Evolutionary conservation across 2,888 invertebrate genomes (phyloP).

Genomic region (Ectemnius continuus): DNA sequence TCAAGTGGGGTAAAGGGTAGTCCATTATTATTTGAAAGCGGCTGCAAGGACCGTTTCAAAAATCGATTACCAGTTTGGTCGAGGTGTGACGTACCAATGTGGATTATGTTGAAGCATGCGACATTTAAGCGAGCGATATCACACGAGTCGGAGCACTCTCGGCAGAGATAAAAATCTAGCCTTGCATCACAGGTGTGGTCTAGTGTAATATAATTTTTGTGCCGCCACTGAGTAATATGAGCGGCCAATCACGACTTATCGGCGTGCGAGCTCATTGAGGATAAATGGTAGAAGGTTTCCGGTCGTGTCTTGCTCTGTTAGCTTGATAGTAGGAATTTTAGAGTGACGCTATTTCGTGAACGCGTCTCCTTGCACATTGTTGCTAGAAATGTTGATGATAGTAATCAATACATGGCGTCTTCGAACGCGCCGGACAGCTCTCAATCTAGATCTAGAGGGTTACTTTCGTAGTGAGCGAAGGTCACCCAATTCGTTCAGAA

Average conservation of each 20-base stretch:
- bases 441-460: background rate
- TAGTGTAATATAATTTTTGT: constrained; percentile 51
- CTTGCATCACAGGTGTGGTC: constrained; percentile 71
- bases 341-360: too few species aligned
- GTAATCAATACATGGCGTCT: too few species aligned
- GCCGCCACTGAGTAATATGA: constrained; percentile 31
- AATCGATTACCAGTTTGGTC: too few species aligned
- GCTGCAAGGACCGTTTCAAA: too few species aligned
- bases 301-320: background rate
- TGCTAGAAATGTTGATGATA: too few species aligned
- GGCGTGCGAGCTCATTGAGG: constrained; percentile 54
- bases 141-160: constrained; percentile 35
- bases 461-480: too few species aligned
- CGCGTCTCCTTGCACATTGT: too few species aligned
- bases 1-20: too few species aligned
- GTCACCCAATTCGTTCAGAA: background rate
- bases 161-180: constrained; percentile 68
- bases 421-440: too few species aligned
- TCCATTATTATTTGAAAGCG: too few species aligned
- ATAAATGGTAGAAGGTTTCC: constrained; percentile 24
- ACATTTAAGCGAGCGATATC: constrained; percentile 47
- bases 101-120: constrained; percentile 19
- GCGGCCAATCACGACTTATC: constrained; percentile 64
- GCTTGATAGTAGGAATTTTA: too few species aligned
- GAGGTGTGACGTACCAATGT: background rate